Percentiles rank a stretch among this genome's conserved stretches.
phyloP scores from a whole-genome alignment of 2,888 invertebrate species.

The Pachymerium ferrugineum region DNA sequence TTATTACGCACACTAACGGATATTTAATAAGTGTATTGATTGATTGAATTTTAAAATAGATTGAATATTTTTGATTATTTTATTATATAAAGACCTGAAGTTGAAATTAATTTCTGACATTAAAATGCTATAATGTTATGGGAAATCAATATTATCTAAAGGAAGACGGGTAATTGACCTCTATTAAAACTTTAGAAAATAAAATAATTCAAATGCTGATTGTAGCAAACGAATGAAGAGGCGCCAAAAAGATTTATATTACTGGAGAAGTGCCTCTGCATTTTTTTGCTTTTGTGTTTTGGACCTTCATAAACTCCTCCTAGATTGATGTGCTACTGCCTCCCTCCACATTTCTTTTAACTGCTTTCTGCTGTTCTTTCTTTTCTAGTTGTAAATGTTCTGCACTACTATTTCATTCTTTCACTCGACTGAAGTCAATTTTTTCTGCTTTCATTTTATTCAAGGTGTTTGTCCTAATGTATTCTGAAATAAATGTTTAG shows the following conservation, averaged over 20 bases:
- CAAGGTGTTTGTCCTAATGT: conserved; percentile 2
- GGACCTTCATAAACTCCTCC: conserved; percentile 9
- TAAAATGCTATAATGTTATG: too few relatives aligned
- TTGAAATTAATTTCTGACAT: too few relatives aligned
- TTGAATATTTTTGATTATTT: too few relatives aligned
- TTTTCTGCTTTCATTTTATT: neutral
- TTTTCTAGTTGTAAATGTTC: neutral
- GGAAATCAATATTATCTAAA: too few relatives aligned
- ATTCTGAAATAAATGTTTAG: conserved; percentile 16
- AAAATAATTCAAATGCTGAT: neutral
- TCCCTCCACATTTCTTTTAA: conserved; percentile 5
- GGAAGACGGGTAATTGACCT: too few relatives aligned
- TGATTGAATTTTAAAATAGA: too few relatives aligned
- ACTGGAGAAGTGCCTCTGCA: neutral
- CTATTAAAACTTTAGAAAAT: too few relatives aligned
- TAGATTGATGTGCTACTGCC: conserved; percentile 9
- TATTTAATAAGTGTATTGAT: too few relatives aligned
- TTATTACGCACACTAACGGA: too few relatives aligned
- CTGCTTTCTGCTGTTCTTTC: neutral
- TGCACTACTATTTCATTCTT: conserved; percentile 5
- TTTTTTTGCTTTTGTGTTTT: neutral
- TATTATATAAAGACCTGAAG: too few relatives aligned
- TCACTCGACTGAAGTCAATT: conserved; percentile 5
- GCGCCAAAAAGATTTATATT: conserved; percentile 7
- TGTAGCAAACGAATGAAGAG: neutral